A percentile compares a stretch with the other conserved stretches of the same genome.
These are phyloP conservation scores for Hydrozoanthus gracilis DNA, from an alignment of 92 coral and sea anemone species.

Conservation along the genomic window DNA sequence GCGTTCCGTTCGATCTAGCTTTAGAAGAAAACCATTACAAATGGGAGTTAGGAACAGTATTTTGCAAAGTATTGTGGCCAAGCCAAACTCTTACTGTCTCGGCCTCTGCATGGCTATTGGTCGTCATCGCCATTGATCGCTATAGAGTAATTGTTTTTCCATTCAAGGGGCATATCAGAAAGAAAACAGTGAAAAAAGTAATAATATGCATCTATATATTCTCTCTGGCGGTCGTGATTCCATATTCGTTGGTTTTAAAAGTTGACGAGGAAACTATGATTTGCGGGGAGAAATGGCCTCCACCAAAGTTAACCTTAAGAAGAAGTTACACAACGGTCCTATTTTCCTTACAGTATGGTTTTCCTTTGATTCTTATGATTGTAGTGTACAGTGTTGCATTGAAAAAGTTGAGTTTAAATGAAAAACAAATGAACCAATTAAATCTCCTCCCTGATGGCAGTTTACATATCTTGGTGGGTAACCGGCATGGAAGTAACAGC, in stretches of 20 bases:
- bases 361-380: slow-evolving; percentile 71
- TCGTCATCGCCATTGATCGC: slow-evolving; percentile 79
- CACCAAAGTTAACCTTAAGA: slow-evolving; percentile 59
- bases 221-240: slow-evolving; percentile 65
- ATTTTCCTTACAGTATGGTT: slow-evolving; percentile 72
- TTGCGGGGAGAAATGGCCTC: slow-evolving; percentile 79
- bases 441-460: no score
- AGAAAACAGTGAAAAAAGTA: slow-evolving; percentile 40
- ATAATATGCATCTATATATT: slow-evolving; percentile 39
- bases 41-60: slow-evolving; percentile 71
- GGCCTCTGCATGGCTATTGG: slow-evolving; percentile 67
- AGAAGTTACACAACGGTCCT: slow-evolving; percentile 74
- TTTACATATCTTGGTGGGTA: no score
- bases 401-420: slow-evolving; percentile 45
- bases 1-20: slow-evolving; percentile 83
- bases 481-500: no score
- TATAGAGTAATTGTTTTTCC: slow-evolving; percentile 81
- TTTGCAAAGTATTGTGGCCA: slow-evolving; percentile 84
- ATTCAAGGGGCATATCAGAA: slow-evolving; percentile 66
- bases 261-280: slow-evolving; percentile 44
- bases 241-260: slow-evolving; percentile 66
- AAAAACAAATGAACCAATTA: background rate
- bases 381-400: slow-evolving; percentile 68
- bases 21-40: slow-evolving; percentile 55
- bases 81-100: slow-evolving; percentile 73